Evolutionary conservation across 2,888 invertebrate species (phyloP).

Genomic region (Salpingus planirostris): DNA sequence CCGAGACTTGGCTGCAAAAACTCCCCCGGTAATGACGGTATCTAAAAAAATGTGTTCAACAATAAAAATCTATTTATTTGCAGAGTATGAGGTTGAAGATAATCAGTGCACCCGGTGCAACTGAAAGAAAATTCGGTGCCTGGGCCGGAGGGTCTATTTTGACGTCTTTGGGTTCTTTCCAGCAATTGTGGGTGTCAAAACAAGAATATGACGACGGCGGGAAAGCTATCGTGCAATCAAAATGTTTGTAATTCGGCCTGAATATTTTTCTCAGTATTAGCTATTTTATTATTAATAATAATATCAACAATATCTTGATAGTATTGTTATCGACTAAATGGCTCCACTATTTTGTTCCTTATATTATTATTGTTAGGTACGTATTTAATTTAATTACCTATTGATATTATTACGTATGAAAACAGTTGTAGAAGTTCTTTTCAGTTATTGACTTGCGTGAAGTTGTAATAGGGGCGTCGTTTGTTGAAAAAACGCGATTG

Average conservation of each 20-base stretch:
- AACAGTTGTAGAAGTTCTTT: no score
- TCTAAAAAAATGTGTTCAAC: no score
- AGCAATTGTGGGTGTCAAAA: constrained; percentile 69
- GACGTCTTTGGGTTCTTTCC: constrained; percentile 64
- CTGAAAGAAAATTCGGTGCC: constrained; percentile 60
- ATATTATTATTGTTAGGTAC: not conserved
- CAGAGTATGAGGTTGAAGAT: constrained; percentile 62
- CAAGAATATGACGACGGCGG: constrained; percentile 69
- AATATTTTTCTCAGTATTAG: not conserved
- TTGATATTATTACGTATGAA: no score
- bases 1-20: constrained; percentile 58
- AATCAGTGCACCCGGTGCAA: constrained; percentile 53
- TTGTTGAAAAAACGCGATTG: not conserved
- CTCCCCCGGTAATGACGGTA: constrained; percentile 56
- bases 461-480: not conserved
- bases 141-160: constrained; percentile 72
- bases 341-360: not conserved
- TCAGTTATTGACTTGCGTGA: not conserved
- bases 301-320: no score
- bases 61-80: constrained; percentile 17
- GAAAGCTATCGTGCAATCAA: constrained; percentile 43
- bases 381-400: no score
- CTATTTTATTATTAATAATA: no score
- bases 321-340: no score
- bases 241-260: constrained; percentile 26